These are phyloP conservation scores for Meteorus colon DNA, from an alignment of 2,888 invertebrate species.

Conservation along the genomic window DNA sequence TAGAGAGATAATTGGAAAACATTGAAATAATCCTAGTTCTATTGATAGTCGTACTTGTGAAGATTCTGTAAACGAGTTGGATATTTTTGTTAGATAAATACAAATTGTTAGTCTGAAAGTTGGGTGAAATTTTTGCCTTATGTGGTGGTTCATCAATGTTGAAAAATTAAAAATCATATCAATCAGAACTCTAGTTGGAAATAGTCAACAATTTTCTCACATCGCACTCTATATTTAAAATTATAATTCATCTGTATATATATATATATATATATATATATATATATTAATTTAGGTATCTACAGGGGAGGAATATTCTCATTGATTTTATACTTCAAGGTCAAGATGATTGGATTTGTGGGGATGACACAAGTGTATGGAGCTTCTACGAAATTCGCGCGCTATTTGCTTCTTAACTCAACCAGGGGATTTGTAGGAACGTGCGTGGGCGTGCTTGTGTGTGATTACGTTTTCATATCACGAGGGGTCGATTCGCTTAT, in stretches of 20 bases:
- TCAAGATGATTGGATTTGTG: not conserved
- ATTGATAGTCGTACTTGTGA: no score
- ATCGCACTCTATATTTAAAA: no score
- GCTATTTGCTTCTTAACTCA: not conserved
- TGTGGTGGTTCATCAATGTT: no score
- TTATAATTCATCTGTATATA: not conserved
- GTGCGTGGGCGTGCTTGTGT: not conserved
- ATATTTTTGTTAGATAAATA: no score
- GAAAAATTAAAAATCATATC: no score
- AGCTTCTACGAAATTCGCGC: not conserved
- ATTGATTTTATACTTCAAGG: constrained; percentile 4
- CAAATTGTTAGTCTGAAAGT: no score
- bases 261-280: not conserved
- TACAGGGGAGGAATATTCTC: not conserved
- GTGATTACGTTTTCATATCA: not conserved
- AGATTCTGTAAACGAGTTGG: no score
- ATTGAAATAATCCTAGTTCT: no score
- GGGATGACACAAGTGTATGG: not conserved
- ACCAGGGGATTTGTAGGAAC: not conserved
- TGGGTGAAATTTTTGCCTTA: no score
- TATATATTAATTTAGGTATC: not conserved
- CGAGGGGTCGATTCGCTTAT: not conserved
- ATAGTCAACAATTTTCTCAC: no score
- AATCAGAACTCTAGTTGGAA: no score
- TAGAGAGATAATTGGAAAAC: no score